Conservation (phyloP, 2,797 vertebrate genomes). For the Amniataba percoides region DNA sequence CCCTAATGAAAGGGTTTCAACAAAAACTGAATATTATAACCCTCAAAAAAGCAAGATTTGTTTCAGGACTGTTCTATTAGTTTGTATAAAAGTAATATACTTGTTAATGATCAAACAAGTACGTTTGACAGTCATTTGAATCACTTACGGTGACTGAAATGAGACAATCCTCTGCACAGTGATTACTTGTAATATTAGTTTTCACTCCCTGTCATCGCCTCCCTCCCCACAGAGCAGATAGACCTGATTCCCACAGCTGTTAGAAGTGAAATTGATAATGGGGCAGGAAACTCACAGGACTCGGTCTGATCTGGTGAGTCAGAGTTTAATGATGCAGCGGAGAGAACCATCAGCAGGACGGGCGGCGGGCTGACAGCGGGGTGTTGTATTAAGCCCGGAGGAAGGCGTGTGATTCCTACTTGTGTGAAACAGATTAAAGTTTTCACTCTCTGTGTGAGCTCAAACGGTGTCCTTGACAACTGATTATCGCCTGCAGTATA, state of each 20-base stretch:
- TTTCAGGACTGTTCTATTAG: no score
- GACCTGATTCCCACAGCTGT: constrained; percentile 9
- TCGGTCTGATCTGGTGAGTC: constrained; percentile 44
- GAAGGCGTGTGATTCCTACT: neutral
- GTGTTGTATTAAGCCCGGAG: constrained; percentile 24
- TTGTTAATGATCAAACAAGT: neutral
- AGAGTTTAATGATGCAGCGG: constrained; percentile 28
- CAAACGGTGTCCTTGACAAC: neutral
- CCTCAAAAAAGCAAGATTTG: neutral
- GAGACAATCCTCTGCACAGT: neutral
- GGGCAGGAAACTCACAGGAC: constrained; percentile 16
- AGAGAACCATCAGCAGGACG: constrained; percentile 24
- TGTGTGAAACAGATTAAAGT: constrained; percentile 6
- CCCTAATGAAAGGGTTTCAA: neutral
- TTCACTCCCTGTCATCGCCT: neutral
- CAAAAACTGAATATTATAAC: neutral
- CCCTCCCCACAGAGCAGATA: neutral
- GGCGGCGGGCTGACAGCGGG: constrained; percentile 3
- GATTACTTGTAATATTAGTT: constrained; percentile 12
- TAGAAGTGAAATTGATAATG: constrained; percentile 35
- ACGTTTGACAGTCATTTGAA: neutral
- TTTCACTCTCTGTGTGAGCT: neutral
- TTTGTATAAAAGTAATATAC: neutral
- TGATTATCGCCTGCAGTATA: neutral
- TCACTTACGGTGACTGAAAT: neutral